These are phyloP conservation scores for Zaprionus gabonicus DNA, from an alignment of 1,140 invertebrate species.

Conservation along the genomic window DNA sequence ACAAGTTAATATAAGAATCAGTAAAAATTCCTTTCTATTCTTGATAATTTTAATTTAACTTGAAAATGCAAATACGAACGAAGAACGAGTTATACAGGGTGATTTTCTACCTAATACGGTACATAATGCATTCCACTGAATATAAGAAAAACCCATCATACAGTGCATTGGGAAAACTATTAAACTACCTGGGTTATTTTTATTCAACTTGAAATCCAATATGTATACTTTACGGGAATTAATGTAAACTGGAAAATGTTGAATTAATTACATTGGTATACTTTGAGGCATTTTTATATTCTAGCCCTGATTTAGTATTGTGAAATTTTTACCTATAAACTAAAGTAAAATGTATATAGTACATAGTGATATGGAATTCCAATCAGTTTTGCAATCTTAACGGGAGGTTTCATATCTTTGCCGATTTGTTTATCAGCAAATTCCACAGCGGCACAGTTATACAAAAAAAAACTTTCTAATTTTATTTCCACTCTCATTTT, in stretches of 20 bases:
- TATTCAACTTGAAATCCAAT: not conserved
- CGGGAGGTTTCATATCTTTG: constrained; percentile 17
- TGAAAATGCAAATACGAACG: constrained; percentile 30
- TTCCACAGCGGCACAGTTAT: constrained; percentile 14
- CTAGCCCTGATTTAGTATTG: too few relatives aligned
- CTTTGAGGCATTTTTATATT: too few relatives aligned
- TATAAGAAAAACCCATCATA: not conserved
- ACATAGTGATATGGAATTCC: not conserved
- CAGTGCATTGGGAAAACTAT: not conserved
- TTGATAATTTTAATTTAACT: constrained; percentile 14
- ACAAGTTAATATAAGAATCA: constrained; percentile 14
- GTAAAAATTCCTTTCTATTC: constrained; percentile 30
- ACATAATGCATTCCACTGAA: not conserved
- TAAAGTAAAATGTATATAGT: not conserved
- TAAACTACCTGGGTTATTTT: constrained; percentile 6
- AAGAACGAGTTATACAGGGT: constrained; percentile 19
- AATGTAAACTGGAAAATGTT: not conserved
- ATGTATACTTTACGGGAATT: not conserved
- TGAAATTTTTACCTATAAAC: not conserved
- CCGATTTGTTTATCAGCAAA: constrained; percentile 27
- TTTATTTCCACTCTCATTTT: not conserved
- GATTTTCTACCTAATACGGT: not conserved
- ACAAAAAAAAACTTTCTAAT: constrained; percentile 37
- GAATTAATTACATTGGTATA: not conserved
- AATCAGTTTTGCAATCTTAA: not conserved